Percentiles rank a stretch among this genome's conserved stretches.
These are phyloP conservation scores for Burhinus bistriatus DNA, from an alignment of 2,113 vertebrate species.

Conservation along the genomic window DNA sequence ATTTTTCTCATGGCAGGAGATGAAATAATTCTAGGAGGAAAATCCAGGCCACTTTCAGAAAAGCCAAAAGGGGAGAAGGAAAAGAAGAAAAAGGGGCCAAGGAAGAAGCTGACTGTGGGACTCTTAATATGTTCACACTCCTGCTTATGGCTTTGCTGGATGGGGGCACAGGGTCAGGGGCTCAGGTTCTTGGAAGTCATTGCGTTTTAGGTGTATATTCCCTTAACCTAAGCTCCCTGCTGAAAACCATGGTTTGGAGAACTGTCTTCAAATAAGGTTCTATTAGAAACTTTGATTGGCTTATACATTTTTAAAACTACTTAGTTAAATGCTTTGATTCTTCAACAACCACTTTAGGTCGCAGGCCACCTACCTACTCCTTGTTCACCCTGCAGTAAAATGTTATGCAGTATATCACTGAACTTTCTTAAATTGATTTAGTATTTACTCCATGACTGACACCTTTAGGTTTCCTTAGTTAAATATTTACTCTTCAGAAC, in stretches of 20 bases:
- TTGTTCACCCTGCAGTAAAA: neutral
- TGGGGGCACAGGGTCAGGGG: neutral
- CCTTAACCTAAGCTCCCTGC: neutral
- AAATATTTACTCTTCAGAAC: constrained; percentile 26
- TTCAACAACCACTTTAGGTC: neutral
- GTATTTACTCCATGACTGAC: neutral
- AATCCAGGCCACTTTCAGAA: constrained; percentile 12
- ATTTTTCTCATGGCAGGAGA: neutral
- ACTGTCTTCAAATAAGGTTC: neutral
- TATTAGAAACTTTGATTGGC: neutral
- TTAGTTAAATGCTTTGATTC: constrained; percentile 10
- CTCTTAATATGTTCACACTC: neutral
- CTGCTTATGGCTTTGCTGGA: neutral
- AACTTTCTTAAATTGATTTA: neutral
- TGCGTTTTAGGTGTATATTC: neutral
- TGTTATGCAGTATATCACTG: neutral
- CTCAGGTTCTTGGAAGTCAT: neutral
- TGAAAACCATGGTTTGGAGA: neutral
- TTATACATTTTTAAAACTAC: neutral
- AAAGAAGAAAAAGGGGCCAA: neutral
- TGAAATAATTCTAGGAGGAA: neutral
- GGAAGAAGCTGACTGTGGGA: neutral
- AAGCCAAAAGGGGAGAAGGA: neutral
- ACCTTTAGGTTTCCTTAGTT: neutral
- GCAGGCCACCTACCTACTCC: neutral